A percentile compares a stretch with the other conserved stretches of the same genome.
Conservation (phyloP, 2,888 invertebrate genomes). For the Trachelus stipa region DNA sequence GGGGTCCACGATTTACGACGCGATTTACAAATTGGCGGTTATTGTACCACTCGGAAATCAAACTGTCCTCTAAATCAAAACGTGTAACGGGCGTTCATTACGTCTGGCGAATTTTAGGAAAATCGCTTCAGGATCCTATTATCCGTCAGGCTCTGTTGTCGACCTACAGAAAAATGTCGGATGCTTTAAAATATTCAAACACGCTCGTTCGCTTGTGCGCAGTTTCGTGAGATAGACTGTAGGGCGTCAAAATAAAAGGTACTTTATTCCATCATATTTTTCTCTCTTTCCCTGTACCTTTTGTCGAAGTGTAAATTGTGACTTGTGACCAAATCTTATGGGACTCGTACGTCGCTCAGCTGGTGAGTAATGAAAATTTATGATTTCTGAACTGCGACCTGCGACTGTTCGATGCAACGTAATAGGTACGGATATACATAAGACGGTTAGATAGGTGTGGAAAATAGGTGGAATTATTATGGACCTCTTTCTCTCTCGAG, state of each 20-base stretch:
- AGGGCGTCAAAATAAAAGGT: neutral
- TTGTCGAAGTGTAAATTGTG: neutral
- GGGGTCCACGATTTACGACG: slow-evolving; percentile 56
- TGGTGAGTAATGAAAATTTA: neutral
- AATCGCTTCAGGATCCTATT: neutral
- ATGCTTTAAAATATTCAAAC: neutral
- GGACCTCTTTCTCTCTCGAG: neutral
- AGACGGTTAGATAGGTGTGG: neutral
- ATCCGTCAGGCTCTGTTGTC: neutral
- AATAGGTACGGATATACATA: neutral
- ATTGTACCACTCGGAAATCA: slow-evolving; percentile 63
- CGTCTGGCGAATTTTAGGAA: slow-evolving; percentile 54
- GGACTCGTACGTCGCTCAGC: neutral
- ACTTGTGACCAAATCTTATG: neutral
- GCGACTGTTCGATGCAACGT: neutral
- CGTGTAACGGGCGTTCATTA: slow-evolving; percentile 61
- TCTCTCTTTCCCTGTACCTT: neutral
- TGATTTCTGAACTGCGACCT: neutral
- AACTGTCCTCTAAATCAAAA: slow-evolving; percentile 65
- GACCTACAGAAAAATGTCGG: neutral
- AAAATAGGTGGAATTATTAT: neutral
- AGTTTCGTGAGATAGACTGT: neutral
- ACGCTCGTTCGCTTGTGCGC: neutral
- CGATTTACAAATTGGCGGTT: slow-evolving; percentile 67
- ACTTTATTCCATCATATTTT: neutral